Evolutionary conservation across 2,797 vertebrate genomes (phyloP).

Genomic region (Acropternis orthonyx): DNA sequence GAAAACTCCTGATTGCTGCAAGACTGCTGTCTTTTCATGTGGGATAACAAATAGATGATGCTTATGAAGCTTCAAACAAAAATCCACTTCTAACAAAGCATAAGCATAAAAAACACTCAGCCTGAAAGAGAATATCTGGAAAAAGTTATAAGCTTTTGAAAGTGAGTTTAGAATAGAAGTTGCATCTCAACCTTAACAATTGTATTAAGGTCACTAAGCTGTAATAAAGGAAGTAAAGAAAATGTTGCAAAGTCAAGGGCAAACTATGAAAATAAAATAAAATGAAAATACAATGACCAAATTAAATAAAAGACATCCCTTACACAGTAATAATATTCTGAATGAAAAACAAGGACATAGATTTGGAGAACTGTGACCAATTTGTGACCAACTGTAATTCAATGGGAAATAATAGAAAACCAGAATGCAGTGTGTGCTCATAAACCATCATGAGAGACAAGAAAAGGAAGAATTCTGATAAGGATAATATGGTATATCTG

Average conservation of each 20-base stretch:
- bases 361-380: neutral
- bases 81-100: constrained; percentile 17
- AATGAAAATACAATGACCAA: constrained; percentile 18
- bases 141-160: neutral
- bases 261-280: constrained; percentile 27
- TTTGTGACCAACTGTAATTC: neutral
- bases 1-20: constrained; percentile 35
- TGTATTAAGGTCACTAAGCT: neutral
- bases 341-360: neutral
- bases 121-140: neutral
- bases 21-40: constrained; percentile 36
- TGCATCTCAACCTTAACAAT: constrained; percentile 6
- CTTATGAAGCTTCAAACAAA: constrained; percentile 49
- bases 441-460: neutral
- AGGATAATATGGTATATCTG: neutral
- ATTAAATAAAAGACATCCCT: constrained; percentile 2
- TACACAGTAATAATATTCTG: neutral
- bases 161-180: neutral
- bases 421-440: neutral
- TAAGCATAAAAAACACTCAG: neutral
- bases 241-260: constrained; percentile 5
- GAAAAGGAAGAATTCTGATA: neutral
- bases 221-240: neutral
- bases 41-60: constrained; percentile 32
- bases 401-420: constrained; percentile 12